A percentile compares a stretch with the other conserved stretches of the same genome.
Evolutionary conservation across 1,140 invertebrate species (phyloP).

Genomic region (Drosophila auraria): DNA sequence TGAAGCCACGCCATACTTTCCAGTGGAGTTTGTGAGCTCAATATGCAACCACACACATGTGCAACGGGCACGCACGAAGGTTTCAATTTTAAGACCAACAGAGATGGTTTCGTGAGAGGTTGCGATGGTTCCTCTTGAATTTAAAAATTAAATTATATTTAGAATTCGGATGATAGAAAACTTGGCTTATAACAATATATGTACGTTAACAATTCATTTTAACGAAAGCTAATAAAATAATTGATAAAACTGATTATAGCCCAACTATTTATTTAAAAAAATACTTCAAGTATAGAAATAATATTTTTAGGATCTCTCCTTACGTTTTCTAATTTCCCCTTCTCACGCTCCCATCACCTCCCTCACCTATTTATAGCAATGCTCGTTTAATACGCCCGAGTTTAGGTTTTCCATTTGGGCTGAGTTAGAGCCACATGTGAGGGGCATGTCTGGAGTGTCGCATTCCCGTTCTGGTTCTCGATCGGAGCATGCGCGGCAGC

Average conservation of each 20-base stretch:
- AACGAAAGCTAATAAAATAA: no score
- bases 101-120: conserved; percentile 36
- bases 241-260: no score
- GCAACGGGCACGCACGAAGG: conserved; percentile 42
- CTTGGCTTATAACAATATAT: no score
- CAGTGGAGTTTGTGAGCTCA: conserved; percentile 37
- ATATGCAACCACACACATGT: conserved; percentile 79
- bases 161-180: no score
- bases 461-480: conserved; percentile 42
- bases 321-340: neutral
- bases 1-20: conserved; percentile 35
- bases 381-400: conserved; percentile 68
- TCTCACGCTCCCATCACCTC: conserved; percentile 33
- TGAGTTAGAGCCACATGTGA: conserved; percentile 58
- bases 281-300: no score
- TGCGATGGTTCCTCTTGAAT: neutral
- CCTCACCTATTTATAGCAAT: conserved; percentile 55
- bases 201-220: no score
- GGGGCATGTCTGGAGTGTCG: conserved; percentile 65
- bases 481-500: conserved; percentile 64
- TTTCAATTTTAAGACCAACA: conserved; percentile 6
- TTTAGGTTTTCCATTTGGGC: conserved; percentile 58
- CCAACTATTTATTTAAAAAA: no score
- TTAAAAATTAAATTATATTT: no score
- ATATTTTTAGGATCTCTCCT: no score